Percentiles rank a stretch among this genome's conserved stretches.
phyloP scores from a whole-genome alignment of 2,888 invertebrate species.

The Gari tellinella region DNA sequence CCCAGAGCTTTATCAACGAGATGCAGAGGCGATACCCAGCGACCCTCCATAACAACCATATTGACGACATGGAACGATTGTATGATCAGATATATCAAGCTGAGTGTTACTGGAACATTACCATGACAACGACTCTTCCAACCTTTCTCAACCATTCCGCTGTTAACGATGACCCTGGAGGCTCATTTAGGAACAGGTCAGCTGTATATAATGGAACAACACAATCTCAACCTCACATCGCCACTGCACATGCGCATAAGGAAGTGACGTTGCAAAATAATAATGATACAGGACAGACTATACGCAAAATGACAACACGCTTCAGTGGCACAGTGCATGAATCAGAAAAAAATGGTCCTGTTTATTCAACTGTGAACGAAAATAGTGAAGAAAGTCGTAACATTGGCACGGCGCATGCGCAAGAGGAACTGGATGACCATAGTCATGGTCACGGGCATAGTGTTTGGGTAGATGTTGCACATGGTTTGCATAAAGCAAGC shows the following conservation, averaged over 20 bases:
- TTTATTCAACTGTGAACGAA: too few species aligned
- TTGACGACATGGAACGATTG: conserved; percentile 31
- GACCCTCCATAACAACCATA: conserved; percentile 18
- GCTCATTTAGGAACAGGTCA: neutral
- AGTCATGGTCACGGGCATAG: conserved; percentile 21
- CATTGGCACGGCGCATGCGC: too few species aligned
- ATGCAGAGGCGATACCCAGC: conserved; percentile 42
- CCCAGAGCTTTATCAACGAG: conserved; percentile 35
- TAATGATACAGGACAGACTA: too few species aligned
- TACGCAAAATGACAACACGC: too few species aligned
- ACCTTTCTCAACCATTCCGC: neutral
- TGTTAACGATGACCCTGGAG: conserved; percentile 4
- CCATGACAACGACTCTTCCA: too few species aligned
- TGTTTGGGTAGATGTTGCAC: conserved; percentile 52
- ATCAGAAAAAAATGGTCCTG: too few species aligned
- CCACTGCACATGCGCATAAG: too few species aligned
- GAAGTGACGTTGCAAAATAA: too few species aligned
- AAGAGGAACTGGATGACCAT: neutral
- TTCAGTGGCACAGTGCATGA: too few species aligned
- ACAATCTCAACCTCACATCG: too few species aligned
- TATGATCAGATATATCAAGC: conserved; percentile 39
- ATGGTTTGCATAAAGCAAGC: conserved; percentile 58
- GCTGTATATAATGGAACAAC: neutral
- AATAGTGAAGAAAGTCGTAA: too few species aligned
- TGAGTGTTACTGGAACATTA: conserved; percentile 34